phyloP scores from a whole-genome alignment of 2,888 invertebrate genomes.

The Drosophila multiciliata region DNA sequence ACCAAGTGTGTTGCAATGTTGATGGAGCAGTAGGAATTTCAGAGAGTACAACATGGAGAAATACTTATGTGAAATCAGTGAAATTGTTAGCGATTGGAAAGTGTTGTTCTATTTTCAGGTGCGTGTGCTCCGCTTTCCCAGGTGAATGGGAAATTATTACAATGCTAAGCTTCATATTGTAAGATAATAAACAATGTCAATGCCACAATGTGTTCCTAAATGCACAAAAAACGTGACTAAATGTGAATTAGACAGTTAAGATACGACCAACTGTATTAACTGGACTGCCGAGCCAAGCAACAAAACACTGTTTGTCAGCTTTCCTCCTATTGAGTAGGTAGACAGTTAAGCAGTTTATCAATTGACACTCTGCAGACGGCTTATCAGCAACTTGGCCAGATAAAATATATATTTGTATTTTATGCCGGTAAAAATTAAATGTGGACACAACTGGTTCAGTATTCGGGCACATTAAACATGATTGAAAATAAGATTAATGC shows the following conservation, averaged over 20 bases:
- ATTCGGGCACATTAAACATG: conserved; percentile 28
- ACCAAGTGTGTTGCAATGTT: conserved; percentile 25
- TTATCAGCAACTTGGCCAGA: conserved; percentile 17
- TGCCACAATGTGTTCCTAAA: conserved; percentile 22
- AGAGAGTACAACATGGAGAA: not conserved
- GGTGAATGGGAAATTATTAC: conserved; percentile 7
- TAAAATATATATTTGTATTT: conserved; percentile 32
- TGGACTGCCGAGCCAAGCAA: conserved; percentile 6
- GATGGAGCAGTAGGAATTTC: conserved; percentile 5
- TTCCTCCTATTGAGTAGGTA: conserved; percentile 31
- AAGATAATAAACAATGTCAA: conserved; percentile 68
- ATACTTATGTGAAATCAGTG: conserved; percentile 1
- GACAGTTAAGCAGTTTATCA: conserved; percentile 6
- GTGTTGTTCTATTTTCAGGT: conserved; percentile 36
- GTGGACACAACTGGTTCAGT: conserved; percentile 39
- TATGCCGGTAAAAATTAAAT: conserved; percentile 24
- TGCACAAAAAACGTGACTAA: conserved; percentile 27
- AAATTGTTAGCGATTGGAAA: conserved; percentile 18
- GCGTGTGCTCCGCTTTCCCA: conserved; percentile 35
- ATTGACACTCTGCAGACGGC: conserved; percentile 13
- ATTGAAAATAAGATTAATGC: conserved; percentile 51
- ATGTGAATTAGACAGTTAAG: conserved; percentile 30
- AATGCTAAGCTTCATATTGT: conserved; percentile 12
- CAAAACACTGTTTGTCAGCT: conserved; percentile 26
- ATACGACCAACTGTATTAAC: conserved; percentile 32